Percentiles rank a stretch among this genome's conserved stretches.
Evolutionary conservation across 2,113 vertebrate genomes (phyloP).

Genomic region (Scytalopus superciliaris): DNA sequence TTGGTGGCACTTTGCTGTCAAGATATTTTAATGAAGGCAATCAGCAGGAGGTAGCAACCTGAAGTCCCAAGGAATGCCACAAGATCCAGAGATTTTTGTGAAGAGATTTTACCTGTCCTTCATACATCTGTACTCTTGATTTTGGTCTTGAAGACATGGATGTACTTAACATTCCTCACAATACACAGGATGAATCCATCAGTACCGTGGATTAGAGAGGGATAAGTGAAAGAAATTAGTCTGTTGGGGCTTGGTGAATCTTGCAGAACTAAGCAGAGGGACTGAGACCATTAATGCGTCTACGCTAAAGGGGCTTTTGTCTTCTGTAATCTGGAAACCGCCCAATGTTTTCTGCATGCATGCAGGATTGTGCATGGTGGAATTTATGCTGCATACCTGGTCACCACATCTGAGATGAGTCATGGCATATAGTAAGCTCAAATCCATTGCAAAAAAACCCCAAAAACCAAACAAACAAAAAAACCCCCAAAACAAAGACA

Average conservation of each 20-base stretch:
- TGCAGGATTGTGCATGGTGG: fast-evolving
- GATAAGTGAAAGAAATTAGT: not conserved
- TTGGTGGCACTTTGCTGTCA: not conserved
- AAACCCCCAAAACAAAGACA: too few species aligned
- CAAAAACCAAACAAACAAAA: too few species aligned
- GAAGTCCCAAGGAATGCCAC: not conserved
- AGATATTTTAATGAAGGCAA: not conserved
- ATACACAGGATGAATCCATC: not conserved
- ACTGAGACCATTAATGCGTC: not conserved
- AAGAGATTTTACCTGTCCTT: not conserved
- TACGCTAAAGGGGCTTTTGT: not conserved
- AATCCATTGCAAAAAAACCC: not conserved
- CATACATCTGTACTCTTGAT: not conserved
- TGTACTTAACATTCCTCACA: not conserved
- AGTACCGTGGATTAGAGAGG: not conserved
- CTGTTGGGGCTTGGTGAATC: not conserved
- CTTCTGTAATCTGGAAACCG: not conserved
- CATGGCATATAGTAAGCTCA: not conserved
- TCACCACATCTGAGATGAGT: not conserved
- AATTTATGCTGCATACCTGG: not conserved
- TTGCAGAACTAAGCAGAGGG: not conserved
- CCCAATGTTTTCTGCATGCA: not conserved
- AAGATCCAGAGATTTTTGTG: not conserved
- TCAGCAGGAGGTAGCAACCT: not conserved
- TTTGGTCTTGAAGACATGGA: not conserved